Percentiles rank a stretch among this genome's conserved stretches.
Evolutionary conservation across 2,888 invertebrate genomes (phyloP).

Genomic region (Entomobrya multifasciata): DNA sequence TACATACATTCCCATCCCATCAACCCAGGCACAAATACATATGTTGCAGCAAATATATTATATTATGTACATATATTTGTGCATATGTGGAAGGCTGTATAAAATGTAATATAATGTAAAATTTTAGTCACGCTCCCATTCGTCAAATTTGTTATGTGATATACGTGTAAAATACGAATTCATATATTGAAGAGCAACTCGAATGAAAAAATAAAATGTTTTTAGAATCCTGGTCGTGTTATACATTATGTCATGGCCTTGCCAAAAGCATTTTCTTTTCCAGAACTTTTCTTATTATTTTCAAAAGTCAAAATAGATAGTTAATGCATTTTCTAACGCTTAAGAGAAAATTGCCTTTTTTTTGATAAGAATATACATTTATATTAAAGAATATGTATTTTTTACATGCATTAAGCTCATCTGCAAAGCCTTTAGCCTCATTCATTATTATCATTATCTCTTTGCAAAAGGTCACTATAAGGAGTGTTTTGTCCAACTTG

Average conservation of each 20-base stretch:
- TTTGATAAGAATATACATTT: no score
- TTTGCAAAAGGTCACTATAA: neutral
- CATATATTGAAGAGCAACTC: no score
- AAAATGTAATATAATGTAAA: neutral
- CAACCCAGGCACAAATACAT: neutral
- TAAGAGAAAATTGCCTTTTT: neutral
- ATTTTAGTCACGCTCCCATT: conserved; percentile 55
- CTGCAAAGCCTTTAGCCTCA: neutral
- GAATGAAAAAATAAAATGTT: no score
- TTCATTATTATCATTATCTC: neutral
- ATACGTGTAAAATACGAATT: no score
- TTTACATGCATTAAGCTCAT: no score
- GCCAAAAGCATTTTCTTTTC: neutral
- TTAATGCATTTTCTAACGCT: neutral
- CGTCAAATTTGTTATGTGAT: neutral
- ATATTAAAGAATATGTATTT: no score
- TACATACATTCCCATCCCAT: neutral
- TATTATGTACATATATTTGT: no score
- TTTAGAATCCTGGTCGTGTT: no score
- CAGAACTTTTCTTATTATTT: neutral
- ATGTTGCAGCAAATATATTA: no score
- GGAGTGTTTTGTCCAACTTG: neutral
- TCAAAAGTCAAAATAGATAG: conserved; percentile 16
- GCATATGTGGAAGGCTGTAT: neutral
- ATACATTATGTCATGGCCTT: conserved; percentile 20